Evolutionary conservation across 2,113 vertebrate species (phyloP).

Genomic region (Amphiprion ocellaris): DNA sequence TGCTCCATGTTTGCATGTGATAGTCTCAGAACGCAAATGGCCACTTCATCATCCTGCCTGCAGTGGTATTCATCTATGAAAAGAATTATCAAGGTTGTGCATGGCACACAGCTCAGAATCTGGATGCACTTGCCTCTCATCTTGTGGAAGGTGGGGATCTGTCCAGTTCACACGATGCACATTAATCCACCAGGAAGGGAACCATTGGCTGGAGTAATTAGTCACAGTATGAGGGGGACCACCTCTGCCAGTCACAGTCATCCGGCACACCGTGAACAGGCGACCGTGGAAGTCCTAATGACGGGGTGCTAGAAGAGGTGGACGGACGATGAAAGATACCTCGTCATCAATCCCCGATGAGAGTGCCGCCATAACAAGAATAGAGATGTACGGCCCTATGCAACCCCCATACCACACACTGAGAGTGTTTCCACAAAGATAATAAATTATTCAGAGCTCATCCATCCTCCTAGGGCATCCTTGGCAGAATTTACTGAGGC

Average conservation of each 20-base stretch:
- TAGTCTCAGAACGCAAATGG: constrained; percentile 88
- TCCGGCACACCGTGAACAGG: constrained; percentile 84
- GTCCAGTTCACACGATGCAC: constrained; percentile 89
- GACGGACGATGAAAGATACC: constrained; percentile 62
- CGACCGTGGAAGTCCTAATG: constrained; percentile 90
- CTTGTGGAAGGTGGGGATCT: constrained; percentile 67
- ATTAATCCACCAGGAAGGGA: constrained; percentile 92
- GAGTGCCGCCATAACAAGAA: constrained; percentile 63
- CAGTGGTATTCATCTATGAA: constrained; percentile 94
- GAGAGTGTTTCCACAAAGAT: constrained; percentile 90
- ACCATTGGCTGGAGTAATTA: constrained; percentile 94
- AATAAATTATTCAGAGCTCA: constrained; percentile 95
- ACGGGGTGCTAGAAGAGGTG: constrained; percentile 87
- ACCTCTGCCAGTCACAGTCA: constrained; percentile 90
- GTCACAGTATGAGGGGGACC: constrained; percentile 85
- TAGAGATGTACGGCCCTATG: constrained; percentile 59
- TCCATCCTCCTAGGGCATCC: constrained; percentile 82
- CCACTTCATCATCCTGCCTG: constrained; percentile 96
- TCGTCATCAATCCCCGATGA: constrained; percentile 78
- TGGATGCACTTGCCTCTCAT: constrained; percentile 77
- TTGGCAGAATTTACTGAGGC: constrained; percentile 88
- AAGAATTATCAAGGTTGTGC: constrained; percentile 97
- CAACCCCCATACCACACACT: constrained; percentile 61
- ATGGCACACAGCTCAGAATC: constrained; percentile 89
- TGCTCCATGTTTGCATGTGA: constrained; percentile 87